A percentile compares a stretch with the other conserved stretches of the same genome.
Evolutionary conservation across 1,140 invertebrate species (phyloP).

Genomic region (Bombus picipes): DNA sequence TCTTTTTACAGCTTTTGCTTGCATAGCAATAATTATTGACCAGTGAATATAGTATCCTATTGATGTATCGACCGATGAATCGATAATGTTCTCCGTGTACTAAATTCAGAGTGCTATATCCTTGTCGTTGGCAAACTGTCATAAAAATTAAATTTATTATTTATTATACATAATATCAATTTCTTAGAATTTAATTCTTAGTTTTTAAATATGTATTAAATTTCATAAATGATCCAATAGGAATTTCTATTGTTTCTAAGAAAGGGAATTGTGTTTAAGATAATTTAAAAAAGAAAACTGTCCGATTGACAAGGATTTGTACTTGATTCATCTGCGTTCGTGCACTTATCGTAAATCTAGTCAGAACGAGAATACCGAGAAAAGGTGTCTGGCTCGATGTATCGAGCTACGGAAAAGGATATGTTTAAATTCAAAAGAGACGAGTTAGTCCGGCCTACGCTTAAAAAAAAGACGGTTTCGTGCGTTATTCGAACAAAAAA

Average conservation of each 20-base stretch:
- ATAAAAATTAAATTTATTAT: background rate
- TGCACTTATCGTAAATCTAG: conserved; percentile 71
- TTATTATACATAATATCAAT: background rate
- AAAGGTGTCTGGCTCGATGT: conserved; percentile 32
- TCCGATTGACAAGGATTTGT: background rate
- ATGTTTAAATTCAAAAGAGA: conserved; percentile 59
- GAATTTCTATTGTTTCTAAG: background rate
- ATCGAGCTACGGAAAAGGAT: conserved; percentile 21
- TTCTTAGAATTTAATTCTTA: background rate
- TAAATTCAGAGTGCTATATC: conserved; percentile 25
- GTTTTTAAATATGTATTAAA: background rate
- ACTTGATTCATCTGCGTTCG: conserved; percentile 45
- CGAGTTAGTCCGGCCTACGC: conserved; percentile 80
- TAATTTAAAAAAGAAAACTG: background rate
- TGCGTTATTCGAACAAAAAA: conserved; percentile 68
- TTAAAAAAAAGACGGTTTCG: conserved; percentile 64
- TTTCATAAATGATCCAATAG: background rate
- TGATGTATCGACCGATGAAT: conserved; percentile 38
- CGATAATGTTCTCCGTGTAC: conserved; percentile 51
- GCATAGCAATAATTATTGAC: conserved; percentile 60
- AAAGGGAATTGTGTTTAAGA: background rate
- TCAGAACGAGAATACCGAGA: conserved; percentile 66
- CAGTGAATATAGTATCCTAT: conserved; percentile 41
- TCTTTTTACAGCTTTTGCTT: conserved; percentile 57
- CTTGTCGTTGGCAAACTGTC: conserved; percentile 11